Evolutionary conservation across 2,888 invertebrate genomes (phyloP), one percentile per base, ranked within the genome.

Genomic region (Rhamphomyia laevipes): DNA sequence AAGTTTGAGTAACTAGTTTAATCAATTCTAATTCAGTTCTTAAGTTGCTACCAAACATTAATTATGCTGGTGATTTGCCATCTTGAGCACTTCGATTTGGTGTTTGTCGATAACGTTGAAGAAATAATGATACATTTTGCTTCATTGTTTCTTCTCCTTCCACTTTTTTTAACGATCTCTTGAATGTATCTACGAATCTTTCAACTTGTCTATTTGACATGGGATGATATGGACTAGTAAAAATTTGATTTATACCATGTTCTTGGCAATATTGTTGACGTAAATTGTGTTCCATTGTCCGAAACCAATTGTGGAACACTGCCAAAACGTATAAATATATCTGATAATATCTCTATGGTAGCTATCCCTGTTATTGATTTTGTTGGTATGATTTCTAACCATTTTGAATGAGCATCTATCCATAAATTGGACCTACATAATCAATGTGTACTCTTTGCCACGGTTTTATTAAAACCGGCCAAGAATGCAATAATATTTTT

Each of bases 371-470:
- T 52, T 18, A 54, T 56, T 41, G 51, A 53, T 44, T 53, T 56
- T 33, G 59, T 57, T 46, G 50, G 45, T 50, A 58, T 50, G 40
- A 66, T 61, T 55, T 72, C 68, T 2, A 63, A 59, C 68, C 68
- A 73, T 51, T 71, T 73, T 0, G 67, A 66, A 52, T 59, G 60
- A 12, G 66, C 58, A 53, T 72, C 70, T 4, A 66, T 61, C 21
- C 21, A 21, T 21, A 21, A 21, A 21, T 21, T 21, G 5, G 21
- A 21, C 21, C 21, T 21, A 5, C 21, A 5, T 21, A 21, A 21
- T 21, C 21, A 4, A 21, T 21, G 5, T 21, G 21, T 4, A 21
- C 5, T 21, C 21, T 21, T 21, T 21, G 3, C 21, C 5, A 21
- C 21, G 21, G 21, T 21, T 21, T 21, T 21, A 5, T 21, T 21